A percentile compares a stretch with the other conserved stretches of the same genome.
Evolutionary conservation across 2,113 vertebrate species (phyloP).

Genomic region (Australoheros scitulus): DNA sequence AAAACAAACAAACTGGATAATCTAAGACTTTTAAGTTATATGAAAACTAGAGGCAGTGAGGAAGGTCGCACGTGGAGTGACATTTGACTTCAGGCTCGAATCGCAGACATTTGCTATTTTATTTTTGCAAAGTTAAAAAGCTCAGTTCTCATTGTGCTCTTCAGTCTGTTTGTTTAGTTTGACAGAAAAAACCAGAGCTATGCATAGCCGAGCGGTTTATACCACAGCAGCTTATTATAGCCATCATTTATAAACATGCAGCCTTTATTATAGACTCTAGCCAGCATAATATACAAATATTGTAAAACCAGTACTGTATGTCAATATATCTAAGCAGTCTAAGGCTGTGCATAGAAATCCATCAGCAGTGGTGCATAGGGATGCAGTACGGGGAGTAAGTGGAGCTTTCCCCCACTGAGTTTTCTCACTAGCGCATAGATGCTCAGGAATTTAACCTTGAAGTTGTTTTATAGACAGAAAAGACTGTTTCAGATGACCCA

Average conservation of each 20-base stretch:
- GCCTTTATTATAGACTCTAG: not conserved
- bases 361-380: not conserved
- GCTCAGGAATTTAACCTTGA: conserved; percentile 47
- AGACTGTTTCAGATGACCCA: conserved; percentile 28
- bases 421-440: conserved; percentile 12
- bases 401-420: not conserved
- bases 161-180: conserved; percentile 4
- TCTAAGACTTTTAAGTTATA: not conserved
- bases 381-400: not conserved
- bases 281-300: not conserved
- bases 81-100: not conserved
- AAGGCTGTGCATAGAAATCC: not conserved
- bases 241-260: conserved; percentile 11
- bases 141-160: not conserved
- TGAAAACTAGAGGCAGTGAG: not conserved
- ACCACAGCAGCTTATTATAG: conserved; percentile 25
- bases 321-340: not conserved
- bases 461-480: conserved; percentile 41
- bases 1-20: not conserved
- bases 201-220: conserved; percentile 9
- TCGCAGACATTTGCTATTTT: not conserved
- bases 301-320: not conserved
- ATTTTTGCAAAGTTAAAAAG: not conserved
- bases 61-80: not conserved
- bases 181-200: conserved; percentile 4